Evolutionary conservation across 1,140 invertebrate genomes (phyloP).

Genomic region (Eciton burchellii): DNA sequence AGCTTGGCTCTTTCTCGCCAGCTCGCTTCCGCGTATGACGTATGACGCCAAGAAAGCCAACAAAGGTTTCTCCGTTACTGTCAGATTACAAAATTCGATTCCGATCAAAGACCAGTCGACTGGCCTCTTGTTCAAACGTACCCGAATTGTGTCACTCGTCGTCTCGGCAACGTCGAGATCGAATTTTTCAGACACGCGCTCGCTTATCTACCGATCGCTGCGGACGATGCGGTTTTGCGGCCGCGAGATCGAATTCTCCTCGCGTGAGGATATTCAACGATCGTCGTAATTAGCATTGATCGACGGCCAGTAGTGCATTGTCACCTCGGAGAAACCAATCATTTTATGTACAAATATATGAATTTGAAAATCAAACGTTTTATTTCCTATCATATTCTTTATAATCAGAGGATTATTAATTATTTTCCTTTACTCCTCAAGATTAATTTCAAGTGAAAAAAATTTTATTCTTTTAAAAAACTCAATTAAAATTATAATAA

Average conservation of each 20-base stretch:
- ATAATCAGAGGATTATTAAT: no score
- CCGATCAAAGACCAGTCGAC: background rate
- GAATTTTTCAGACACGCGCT: background rate
- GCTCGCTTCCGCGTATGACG: constrained; percentile 26
- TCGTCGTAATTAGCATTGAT: background rate
- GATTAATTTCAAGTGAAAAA: no score
- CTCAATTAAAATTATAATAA: no score
- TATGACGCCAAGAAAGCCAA: constrained; percentile 36
- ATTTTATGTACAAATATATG: no score
- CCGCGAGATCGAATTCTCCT: background rate
- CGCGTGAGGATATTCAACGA: background rate
- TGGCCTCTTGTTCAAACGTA: background rate
- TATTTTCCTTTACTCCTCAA: no score
- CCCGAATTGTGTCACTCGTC: constrained; percentile 32
- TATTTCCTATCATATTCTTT: no score
- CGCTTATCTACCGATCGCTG: background rate
- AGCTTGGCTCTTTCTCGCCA: no score
- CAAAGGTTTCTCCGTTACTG: background rate
- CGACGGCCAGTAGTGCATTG: background rate
- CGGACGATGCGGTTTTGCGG: constrained; percentile 8
- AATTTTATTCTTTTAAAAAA: no score
- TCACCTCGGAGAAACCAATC: background rate
- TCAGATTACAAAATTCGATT: constrained; percentile 18
- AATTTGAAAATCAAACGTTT: no score
- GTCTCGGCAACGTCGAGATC: constrained; percentile 9